These are phyloP conservation scores for Porites cylindrica DNA, from an alignment of 92 coral and sea anemone species.

Conservation along the genomic window DNA sequence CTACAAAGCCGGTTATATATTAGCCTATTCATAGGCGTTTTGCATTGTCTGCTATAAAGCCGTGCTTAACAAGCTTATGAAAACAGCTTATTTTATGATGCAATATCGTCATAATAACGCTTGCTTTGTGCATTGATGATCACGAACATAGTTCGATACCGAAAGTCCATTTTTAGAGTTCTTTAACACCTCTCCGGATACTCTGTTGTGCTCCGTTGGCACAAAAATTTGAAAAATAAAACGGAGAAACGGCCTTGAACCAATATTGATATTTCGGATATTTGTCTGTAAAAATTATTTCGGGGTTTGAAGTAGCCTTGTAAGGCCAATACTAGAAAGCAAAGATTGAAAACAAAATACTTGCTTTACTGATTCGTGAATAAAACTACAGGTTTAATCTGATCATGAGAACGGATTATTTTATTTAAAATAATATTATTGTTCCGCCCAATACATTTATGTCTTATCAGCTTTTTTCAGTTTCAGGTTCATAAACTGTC, in stretches of 20 bases:
- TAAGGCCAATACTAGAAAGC: conserved; percentile 5
- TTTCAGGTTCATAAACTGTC: background rate
- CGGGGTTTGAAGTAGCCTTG: conserved; percentile 10
- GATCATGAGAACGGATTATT: background rate
- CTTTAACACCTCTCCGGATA: too few species aligned
- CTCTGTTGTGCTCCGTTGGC: background rate
- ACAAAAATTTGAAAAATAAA: too few species aligned
- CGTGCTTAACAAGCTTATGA: conserved; percentile 6
- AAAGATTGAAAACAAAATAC: background rate
- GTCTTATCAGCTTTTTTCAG: background rate
- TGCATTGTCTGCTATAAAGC: background rate
- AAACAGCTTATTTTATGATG: conserved; percentile 31
- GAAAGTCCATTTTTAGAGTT: background rate
- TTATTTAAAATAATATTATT: too few species aligned
- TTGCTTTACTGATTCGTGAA: background rate
- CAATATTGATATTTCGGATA: conserved; percentile 17
- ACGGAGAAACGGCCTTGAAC: background rate
- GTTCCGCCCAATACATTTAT: background rate
- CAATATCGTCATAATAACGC: background rate
- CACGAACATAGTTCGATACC: background rate
- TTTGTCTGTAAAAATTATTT: conserved; percentile 16
- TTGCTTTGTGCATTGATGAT: background rate
- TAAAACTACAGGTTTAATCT: too few species aligned
- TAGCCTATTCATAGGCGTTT: background rate
- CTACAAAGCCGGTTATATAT: background rate